Percentiles rank a stretch among this genome's conserved stretches.
Conservation (phyloP, 2,888 invertebrate genomes). For the Aphidoletes aphidimyza region DNA sequence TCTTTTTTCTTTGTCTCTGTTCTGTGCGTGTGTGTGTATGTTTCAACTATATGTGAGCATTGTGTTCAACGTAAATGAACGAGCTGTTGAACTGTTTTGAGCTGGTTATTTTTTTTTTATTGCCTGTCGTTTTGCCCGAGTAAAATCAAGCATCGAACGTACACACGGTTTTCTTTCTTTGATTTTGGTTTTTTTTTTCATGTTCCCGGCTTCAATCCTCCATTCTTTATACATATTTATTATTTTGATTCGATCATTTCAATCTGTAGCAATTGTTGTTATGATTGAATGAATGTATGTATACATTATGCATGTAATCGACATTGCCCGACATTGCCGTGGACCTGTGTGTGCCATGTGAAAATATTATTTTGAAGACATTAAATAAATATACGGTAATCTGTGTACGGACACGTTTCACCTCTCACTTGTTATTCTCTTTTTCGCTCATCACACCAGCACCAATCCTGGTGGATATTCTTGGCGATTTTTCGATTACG, state of each 20-base stretch:
- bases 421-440: background rate
- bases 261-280: slow-evolving; percentile 40
- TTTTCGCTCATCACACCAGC: no score
- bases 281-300: slow-evolving; percentile 27
- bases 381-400: slow-evolving; percentile 49
- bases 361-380: background rate
- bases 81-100: background rate
- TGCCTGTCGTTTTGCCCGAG: background rate
- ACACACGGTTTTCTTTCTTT: background rate
- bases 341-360: background rate
- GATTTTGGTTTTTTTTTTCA: background rate
- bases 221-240: slow-evolving; percentile 38
- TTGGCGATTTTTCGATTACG: background rate
- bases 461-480: no score
- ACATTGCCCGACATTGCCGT: slow-evolving; percentile 8
- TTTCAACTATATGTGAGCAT: no score
- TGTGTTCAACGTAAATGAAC: no score
- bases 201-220: background rate
- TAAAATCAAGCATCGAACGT: slow-evolving; percentile 23
- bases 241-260: slow-evolving; percentile 43
- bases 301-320: slow-evolving; percentile 22
- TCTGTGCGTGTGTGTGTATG: background rate
- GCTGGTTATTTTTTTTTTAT: background rate
- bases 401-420: background rate
- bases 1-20: background rate